A percentile compares a stretch with the other conserved stretches of the same genome.
phyloP scores from a whole-genome alignment of 2,888 invertebrate species.

The Marronus borbonicus region DNA sequence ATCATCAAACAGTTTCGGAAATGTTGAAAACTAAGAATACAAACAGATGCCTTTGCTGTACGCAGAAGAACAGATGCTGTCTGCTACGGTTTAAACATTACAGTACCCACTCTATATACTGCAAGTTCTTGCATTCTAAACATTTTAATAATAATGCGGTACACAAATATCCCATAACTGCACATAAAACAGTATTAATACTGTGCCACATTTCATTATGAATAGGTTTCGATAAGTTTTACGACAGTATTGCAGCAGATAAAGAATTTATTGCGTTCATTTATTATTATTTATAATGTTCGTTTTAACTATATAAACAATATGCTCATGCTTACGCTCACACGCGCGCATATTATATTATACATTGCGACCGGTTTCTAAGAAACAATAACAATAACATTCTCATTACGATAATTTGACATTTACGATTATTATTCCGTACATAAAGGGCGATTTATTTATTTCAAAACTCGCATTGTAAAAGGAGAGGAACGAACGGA shows the following conservation, averaged over 20 bases:
- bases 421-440: slow-evolving; percentile 24
- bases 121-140: too few species aligned
- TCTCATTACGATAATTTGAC: slow-evolving; percentile 44
- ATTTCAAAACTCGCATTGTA: slow-evolving; percentile 13
- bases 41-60: too few species aligned
- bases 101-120: too few species aligned
- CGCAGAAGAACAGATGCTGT: too few species aligned
- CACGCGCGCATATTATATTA: background rate
- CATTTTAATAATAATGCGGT: background rate
- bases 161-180: background rate
- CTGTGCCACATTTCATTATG: slow-evolving; percentile 16
- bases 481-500: background rate
- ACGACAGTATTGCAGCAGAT: slow-evolving; percentile 28
- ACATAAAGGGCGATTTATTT: slow-evolving; percentile 17
- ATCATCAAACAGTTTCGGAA: too few species aligned
- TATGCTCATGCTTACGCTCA: background rate
- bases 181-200: background rate
- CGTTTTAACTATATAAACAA: slow-evolving; percentile 22
- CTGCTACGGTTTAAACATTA: too few species aligned
- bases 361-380: background rate
- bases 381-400: slow-evolving; percentile 42
- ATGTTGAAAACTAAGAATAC: too few species aligned
- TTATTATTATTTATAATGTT: slow-evolving; percentile 38
- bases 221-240: slow-evolving; percentile 32
- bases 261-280: slow-evolving; percentile 34